phyloP scores from a whole-genome alignment of 2,888 invertebrate species.

The Lasioglossum villosulum region DNA sequence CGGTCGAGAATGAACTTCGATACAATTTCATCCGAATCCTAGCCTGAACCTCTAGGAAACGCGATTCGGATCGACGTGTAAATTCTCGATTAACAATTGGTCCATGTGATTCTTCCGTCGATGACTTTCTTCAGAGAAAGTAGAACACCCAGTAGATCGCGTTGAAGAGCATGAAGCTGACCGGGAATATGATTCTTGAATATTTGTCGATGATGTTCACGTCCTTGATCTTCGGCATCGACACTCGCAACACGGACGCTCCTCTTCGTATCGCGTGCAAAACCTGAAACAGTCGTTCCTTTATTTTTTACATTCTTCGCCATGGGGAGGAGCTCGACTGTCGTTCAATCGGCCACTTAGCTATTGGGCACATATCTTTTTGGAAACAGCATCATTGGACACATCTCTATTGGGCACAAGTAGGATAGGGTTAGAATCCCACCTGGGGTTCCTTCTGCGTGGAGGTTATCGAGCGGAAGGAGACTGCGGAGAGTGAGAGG shows the following conservation, averaged over 20 bases:
- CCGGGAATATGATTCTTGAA: conserved; percentile 97
- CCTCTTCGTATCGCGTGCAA: conserved; percentile 93
- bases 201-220: conserved; percentile 99
- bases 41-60: neutral
- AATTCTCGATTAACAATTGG: conserved; percentile 48
- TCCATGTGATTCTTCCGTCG: conserved; percentile 30
- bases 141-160: conserved; percentile 98
- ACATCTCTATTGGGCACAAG: too few species aligned
- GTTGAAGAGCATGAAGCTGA: conserved; percentile 98
- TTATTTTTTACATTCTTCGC: too few species aligned
- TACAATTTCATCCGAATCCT: neutral
- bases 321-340: too few species aligned
- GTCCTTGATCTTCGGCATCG: conserved; percentile 98
- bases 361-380: too few species aligned
- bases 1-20: conserved; percentile 24
- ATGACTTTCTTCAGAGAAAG: conserved; percentile 85
- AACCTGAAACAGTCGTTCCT: conserved; percentile 86
- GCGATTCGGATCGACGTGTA: conserved; percentile 3
- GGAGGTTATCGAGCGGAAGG: too few species aligned
- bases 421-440: too few species aligned
- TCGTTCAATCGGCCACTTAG: too few species aligned
- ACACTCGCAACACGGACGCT: conserved; percentile 94
- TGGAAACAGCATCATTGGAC: too few species aligned
- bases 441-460: too few species aligned
- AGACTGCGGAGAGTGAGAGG: too few species aligned